Evolutionary conservation across 2,113 vertebrate species (phyloP).

Genomic region (Semicossyphus pulcher): DNA sequence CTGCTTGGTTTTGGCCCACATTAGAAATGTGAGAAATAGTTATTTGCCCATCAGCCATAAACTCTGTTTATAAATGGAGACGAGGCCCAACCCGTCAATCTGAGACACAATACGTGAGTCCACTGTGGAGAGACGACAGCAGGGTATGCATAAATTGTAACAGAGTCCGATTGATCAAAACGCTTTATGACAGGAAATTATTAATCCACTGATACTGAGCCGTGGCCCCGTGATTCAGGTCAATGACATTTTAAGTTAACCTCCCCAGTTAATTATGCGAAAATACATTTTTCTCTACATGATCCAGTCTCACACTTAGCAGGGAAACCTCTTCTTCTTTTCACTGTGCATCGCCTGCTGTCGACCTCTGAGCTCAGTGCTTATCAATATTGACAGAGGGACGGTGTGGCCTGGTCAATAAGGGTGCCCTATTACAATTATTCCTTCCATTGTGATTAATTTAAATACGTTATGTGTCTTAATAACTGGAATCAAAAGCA

Average conservation of each 20-base stretch:
- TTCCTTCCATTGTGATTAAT: background rate
- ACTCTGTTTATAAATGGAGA: constrained; percentile 28
- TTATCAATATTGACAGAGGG: constrained; percentile 2
- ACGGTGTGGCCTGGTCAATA: constrained; percentile 1
- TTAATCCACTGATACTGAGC: constrained; percentile 17
- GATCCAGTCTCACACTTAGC: background rate
- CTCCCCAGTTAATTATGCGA: constrained; percentile 22
- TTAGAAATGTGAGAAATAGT: constrained; percentile 29
- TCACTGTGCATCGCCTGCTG: constrained; percentile 3
- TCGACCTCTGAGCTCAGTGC: constrained; percentile 3
- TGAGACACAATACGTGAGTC: constrained; percentile 3
- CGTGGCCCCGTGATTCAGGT: background rate
- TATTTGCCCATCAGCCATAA: constrained; percentile 20
- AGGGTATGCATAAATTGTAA: constrained; percentile 1
- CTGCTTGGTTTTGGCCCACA: constrained; percentile 38
- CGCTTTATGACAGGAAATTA: constrained; percentile 27
- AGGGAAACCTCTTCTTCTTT: background rate
- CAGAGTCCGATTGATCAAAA: constrained; percentile 4
- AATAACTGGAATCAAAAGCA: background rate
- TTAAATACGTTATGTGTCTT: background rate
- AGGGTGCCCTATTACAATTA: constrained; percentile 7
- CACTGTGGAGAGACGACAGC: constrained; percentile 25
- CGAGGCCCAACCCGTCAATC: constrained; percentile 14
- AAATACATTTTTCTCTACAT: background rate
- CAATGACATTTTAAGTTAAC: constrained; percentile 28